These are phyloP conservation scores for Aporophyla lueneburgensis DNA, from an alignment of 2,888 invertebrate species.

Conservation along the genomic window DNA sequence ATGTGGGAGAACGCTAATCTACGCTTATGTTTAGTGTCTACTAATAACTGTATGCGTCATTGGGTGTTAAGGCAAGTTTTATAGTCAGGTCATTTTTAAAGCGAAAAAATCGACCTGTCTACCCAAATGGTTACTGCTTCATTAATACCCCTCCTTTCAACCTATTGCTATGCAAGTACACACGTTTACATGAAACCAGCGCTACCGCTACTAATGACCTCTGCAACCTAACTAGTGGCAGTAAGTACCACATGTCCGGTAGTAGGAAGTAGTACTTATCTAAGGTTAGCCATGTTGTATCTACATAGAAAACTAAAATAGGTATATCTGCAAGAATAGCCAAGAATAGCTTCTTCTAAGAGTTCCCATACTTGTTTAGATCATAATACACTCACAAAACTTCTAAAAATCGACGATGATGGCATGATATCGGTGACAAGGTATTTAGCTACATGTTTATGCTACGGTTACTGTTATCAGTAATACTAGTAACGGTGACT, in stretches of 20 bases:
- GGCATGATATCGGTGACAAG: not conserved
- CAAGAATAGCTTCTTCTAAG: not conserved
- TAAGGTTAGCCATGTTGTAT: not conserved
- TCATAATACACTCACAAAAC: not conserved
- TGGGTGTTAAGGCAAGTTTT: not conserved
- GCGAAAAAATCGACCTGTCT: not conserved
- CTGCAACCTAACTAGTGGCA: not conserved
- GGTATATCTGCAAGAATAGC: not conserved
- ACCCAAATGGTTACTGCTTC: not conserved
- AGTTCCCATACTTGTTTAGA: not conserved
- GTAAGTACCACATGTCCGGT: not conserved
- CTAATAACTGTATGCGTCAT: not conserved
- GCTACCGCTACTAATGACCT: not conserved
- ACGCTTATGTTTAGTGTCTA: not conserved
- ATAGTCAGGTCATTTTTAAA: not conserved
- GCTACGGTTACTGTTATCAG: conserved; percentile 2
- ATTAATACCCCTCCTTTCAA: not conserved
- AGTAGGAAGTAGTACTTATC: not conserved
- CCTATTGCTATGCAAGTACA: not conserved
- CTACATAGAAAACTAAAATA: conserved; percentile 4
- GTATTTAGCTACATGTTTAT: conserved; percentile 9
- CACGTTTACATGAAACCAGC: not conserved
- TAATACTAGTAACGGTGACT: conserved; percentile 1
- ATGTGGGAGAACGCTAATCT: not conserved
- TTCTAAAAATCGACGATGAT: not conserved